phyloP scores from a whole-genome alignment of 2,113 vertebrate genomes.

The Chionodraco myersi region DNA sequence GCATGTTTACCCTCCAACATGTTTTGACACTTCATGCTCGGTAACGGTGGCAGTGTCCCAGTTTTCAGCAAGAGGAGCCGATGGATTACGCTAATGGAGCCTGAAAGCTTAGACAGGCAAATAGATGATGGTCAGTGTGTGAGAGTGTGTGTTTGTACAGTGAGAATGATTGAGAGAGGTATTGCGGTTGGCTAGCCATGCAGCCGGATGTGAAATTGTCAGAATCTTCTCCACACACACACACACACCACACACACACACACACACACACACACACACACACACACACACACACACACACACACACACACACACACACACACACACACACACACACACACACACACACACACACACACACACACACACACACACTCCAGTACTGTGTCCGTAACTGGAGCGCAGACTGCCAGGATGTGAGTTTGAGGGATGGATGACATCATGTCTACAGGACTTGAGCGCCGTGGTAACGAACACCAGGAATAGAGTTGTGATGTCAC shows the following conservation, averaged over 20 bases:
- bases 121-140: conserved; percentile 31
- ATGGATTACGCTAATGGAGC: conserved; percentile 68
- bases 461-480: conserved; percentile 77
- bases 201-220: conserved; percentile 69
- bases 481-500: conserved; percentile 84
- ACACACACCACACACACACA: conserved; percentile 5
- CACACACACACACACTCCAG: conserved; percentile 28
- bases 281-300: background rate
- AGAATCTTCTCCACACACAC: conserved; percentile 27
- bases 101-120: conserved; percentile 66
- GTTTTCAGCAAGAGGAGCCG: conserved; percentile 27
- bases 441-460: conserved; percentile 72
- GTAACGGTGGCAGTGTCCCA: conserved; percentile 2
- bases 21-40: conserved; percentile 53
- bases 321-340: too few relatives aligned
- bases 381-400: conserved; percentile 62
- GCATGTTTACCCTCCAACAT: conserved; percentile 21
- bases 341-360: background rate
- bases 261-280: conserved; percentile 22
- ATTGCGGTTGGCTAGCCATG: conserved; percentile 59
- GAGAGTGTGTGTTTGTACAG: background rate
- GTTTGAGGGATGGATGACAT: conserved; percentile 79
- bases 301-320: background rate
- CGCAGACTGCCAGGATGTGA: conserved; percentile 68
- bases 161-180: conserved; percentile 51